Percentiles rank a stretch among this genome's conserved stretches.
phyloP scores from a whole-genome alignment of 2,888 invertebrate species.

The Tolmerus cingulatus region DNA sequence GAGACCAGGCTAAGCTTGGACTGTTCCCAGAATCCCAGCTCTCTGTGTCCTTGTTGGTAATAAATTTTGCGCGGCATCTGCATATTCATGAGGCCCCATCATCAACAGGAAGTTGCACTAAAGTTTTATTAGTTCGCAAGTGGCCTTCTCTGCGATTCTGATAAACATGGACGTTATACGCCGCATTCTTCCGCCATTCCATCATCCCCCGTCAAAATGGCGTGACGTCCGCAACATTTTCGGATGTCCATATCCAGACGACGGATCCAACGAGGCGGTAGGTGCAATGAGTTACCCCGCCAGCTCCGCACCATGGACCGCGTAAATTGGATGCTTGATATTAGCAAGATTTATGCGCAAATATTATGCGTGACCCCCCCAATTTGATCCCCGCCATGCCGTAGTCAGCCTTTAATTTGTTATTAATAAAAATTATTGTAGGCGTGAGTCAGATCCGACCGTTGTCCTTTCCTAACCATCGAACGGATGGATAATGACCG shows the following conservation, averaged over 20 bases:
- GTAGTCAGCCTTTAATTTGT: neutral
- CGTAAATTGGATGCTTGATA: neutral
- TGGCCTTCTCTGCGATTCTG: neutral
- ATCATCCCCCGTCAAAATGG: neutral
- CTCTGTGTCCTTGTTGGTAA: neutral
- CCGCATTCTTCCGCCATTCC: neutral
- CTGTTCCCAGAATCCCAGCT: neutral
- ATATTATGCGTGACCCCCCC: neutral
- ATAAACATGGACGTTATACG: neutral
- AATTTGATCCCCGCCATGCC: neutral
- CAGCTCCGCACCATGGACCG: neutral
- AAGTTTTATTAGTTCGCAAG: neutral
- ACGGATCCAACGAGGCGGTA: neutral
- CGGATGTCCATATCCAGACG: neutral
- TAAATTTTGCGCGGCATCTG: neutral
- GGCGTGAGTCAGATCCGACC: neutral
- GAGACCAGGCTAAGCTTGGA: neutral
- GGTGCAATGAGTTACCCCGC: neutral
- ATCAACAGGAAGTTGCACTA: neutral
- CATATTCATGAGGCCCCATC: neutral
- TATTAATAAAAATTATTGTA: neutral
- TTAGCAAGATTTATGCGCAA: neutral
- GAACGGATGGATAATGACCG: neutral
- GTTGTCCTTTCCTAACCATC: neutral
- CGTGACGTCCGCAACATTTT: neutral